Evolutionary conservation across 2,797 vertebrate genomes (phyloP).

Genomic region (Sebastes matsubarae): DNA sequence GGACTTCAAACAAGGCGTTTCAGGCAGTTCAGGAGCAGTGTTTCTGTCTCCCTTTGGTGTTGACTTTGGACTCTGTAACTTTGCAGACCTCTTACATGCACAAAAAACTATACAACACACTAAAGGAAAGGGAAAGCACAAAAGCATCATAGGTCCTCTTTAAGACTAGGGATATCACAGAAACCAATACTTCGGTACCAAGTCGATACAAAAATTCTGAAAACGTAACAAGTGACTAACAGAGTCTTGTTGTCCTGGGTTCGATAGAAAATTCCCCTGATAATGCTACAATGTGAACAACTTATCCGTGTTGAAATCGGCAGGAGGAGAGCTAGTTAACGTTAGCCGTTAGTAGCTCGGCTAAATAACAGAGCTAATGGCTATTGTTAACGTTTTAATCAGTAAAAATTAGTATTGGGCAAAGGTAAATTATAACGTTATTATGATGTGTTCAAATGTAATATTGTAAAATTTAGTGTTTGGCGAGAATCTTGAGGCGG

Average conservation of each 20-base stretch:
- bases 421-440: not conserved
- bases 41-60: too few relatives aligned
- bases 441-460: not conserved
- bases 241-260: not conserved
- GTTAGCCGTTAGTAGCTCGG: not conserved
- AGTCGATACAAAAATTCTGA: not conserved
- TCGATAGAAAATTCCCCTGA: too few relatives aligned
- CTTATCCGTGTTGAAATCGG: not conserved
- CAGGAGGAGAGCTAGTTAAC: not conserved
- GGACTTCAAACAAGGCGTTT: too few relatives aligned
- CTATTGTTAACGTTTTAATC: not conserved
- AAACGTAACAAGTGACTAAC: not conserved
- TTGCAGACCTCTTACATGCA: too few relatives aligned
- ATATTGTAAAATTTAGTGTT: not conserved
- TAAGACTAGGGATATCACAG: not conserved
- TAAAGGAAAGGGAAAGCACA: too few relatives aligned
- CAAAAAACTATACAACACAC: too few relatives aligned
- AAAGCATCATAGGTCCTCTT: too few relatives aligned
- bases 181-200: not conserved
- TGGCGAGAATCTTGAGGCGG: fast-evolving
- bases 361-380: not conserved
- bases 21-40: too few relatives aligned
- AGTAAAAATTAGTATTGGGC: not conserved
- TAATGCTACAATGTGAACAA: not conserved
- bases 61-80: too few relatives aligned